Evolutionary conservation across 2,888 invertebrate species (phyloP).

Genomic region (Epirrhoe tristata): DNA sequence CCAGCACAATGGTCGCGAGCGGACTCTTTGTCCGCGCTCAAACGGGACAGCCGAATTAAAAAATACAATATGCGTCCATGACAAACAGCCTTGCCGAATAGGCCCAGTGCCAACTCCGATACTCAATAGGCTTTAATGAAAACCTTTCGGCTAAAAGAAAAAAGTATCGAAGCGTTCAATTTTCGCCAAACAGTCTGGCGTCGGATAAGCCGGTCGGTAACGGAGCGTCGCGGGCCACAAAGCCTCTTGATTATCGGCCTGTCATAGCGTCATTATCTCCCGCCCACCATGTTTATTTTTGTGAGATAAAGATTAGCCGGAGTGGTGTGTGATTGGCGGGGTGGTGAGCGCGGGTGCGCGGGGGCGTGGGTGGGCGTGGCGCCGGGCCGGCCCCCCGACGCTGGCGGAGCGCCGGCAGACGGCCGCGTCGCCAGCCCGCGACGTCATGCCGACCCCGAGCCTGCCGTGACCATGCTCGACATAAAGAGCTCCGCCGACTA

Average conservation of each 20-base stretch:
- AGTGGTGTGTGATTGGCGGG: conserved; percentile 79
- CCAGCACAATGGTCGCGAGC: conserved; percentile 51
- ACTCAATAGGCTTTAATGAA: conserved; percentile 63
- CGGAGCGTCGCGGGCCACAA: conserved; percentile 78
- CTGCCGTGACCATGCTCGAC: conserved; percentile 90
- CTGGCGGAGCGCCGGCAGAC: conserved; percentile 37
- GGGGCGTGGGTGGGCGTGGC: conserved; percentile 65
- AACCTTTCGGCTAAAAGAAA: conserved; percentile 54
- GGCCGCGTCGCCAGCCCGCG: conserved; percentile 45
- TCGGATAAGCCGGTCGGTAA: conserved; percentile 68
- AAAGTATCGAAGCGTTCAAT: conserved; percentile 62
- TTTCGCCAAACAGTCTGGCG: conserved; percentile 75
- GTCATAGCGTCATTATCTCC: conserved; percentile 80
- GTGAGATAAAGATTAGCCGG: conserved; percentile 84
- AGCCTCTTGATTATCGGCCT: conserved; percentile 80
- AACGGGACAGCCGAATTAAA: conserved; percentile 56
- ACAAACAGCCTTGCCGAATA: conserved; percentile 60
- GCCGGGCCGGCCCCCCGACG: conserved; percentile 51
- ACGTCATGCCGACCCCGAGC: conserved; percentile 62
- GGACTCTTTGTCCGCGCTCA: conserved; percentile 52
- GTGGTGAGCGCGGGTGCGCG: conserved; percentile 57
- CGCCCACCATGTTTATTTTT: conserved; percentile 84
- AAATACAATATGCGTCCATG: conserved; percentile 65
- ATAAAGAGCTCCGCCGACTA: conserved; percentile 97
- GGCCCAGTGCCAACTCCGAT: conserved; percentile 55